These are phyloP conservation scores for Egretta garzetta DNA, from an alignment of 2,113 vertebrate genomes.

Conservation along the genomic window DNA sequence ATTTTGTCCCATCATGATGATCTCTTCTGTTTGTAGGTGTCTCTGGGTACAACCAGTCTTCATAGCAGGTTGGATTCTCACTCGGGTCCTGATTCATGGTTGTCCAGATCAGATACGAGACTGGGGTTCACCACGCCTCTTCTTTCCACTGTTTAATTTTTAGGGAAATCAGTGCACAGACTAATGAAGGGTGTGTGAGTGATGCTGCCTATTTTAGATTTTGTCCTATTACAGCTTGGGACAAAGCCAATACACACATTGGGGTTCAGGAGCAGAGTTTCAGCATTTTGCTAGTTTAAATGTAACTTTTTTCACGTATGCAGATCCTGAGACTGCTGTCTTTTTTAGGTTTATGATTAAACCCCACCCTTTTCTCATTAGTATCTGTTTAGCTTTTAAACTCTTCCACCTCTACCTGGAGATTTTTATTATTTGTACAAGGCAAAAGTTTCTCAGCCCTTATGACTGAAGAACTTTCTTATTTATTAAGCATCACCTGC, in stretches of 20 bases:
- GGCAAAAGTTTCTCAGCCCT: not conserved
- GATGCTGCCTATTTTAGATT: not conserved
- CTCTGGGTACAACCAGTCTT: not conserved
- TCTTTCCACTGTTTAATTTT: not conserved
- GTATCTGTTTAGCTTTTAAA: not conserved
- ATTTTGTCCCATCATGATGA: fast-evolving
- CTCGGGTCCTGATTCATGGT: not conserved
- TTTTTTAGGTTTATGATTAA: not conserved
- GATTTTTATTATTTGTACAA: not conserved
- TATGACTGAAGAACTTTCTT: not conserved
- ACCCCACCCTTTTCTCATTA: not conserved
- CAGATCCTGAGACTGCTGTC: not conserved
- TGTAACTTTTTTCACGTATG: not conserved
- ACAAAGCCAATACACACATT: not conserved
- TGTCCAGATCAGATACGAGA: not conserved
- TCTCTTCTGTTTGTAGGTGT: not conserved
- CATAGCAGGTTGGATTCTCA: not conserved
- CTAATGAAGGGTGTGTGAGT: not conserved
- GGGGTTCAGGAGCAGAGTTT: not conserved
- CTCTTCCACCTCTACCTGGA: not conserved
- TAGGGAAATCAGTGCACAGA: not conserved
- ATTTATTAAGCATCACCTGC: not conserved
- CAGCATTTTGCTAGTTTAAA: not conserved
- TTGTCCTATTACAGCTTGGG: not conserved
- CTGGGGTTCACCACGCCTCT: not conserved